phyloP scores from a whole-genome alignment of 1,140 invertebrate species.

The Drosophila prosaltans region DNA sequence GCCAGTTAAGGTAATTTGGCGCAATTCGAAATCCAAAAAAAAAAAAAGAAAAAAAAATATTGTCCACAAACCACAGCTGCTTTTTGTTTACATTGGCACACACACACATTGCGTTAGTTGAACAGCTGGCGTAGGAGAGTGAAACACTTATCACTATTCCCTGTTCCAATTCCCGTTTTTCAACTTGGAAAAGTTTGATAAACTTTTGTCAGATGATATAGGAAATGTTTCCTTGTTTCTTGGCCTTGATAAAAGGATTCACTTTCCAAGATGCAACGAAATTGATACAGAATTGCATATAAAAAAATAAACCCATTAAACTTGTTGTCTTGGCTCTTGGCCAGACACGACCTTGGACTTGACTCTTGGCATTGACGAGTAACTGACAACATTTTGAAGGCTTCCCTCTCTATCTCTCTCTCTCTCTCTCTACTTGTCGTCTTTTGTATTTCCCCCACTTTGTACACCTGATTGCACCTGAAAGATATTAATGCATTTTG shows the following conservation, averaged over 20 bases:
- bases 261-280: slow-evolving; percentile 15
- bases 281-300: background rate
- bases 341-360: slow-evolving; percentile 53
- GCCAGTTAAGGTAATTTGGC: no score
- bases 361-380: slow-evolving; percentile 41
- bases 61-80: no score
- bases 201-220: no score
- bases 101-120: no score
- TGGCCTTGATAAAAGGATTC: background rate
- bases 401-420: background rate
- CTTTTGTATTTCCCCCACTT: slow-evolving; percentile 8
- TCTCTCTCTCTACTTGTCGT: background rate
- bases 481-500: slow-evolving; percentile 12
- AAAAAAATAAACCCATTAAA: slow-evolving; percentile 35
- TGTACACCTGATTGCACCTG: background rate
- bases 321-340: slow-evolving; percentile 15
- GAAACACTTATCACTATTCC: background rate
- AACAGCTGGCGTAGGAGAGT: no score
- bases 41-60: no score
- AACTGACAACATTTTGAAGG: slow-evolving; percentile 24
- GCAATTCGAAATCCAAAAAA: no score
- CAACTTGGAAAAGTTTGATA: no score
- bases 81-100: no score
- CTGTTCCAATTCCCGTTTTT: no score
- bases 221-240: no score